phyloP scores from a whole-genome alignment of 2,888 invertebrate species.

The Philaethria dido region DNA sequence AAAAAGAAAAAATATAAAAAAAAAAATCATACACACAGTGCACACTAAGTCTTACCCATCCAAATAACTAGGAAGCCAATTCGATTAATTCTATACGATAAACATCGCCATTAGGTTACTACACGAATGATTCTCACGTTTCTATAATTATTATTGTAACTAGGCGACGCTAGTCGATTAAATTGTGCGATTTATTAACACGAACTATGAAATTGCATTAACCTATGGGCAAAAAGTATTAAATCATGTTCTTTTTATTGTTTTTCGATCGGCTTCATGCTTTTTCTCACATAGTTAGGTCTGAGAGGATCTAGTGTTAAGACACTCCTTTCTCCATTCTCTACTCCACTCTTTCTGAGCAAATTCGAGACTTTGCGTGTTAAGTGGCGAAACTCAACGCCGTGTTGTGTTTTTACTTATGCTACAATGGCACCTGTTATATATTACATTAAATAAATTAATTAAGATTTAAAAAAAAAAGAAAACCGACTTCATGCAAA shows the following conservation, averaged over 20 bases:
- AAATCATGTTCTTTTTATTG: constrained; percentile 1
- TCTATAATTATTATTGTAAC: constrained; percentile 31
- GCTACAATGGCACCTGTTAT: too few species aligned
- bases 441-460: too few species aligned
- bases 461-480: too few species aligned
- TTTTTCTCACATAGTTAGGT: too few species aligned
- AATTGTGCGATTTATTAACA: constrained; percentile 24
- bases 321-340: too few species aligned
- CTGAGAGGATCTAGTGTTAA: too few species aligned
- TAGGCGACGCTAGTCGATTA: constrained; percentile 21
- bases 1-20: not conserved
- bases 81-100: constrained; percentile 41
- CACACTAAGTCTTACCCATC: constrained; percentile 32
- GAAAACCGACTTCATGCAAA: too few species aligned
- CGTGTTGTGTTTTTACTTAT: too few species aligned
- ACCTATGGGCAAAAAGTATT: constrained; percentile 14
- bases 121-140: constrained; percentile 39
- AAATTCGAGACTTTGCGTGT: too few species aligned
- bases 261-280: too few species aligned
- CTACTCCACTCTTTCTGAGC: too few species aligned
- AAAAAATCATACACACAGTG: not conserved
- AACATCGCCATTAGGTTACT: constrained; percentile 36
- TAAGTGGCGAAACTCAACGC: too few species aligned
- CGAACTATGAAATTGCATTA: constrained; percentile 25
- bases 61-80: constrained; percentile 39